A percentile compares a stretch with the other conserved stretches of the same genome.
phyloP scores from a whole-genome alignment of 2,888 invertebrate genomes.

The Xestia sexstrigata region DNA sequence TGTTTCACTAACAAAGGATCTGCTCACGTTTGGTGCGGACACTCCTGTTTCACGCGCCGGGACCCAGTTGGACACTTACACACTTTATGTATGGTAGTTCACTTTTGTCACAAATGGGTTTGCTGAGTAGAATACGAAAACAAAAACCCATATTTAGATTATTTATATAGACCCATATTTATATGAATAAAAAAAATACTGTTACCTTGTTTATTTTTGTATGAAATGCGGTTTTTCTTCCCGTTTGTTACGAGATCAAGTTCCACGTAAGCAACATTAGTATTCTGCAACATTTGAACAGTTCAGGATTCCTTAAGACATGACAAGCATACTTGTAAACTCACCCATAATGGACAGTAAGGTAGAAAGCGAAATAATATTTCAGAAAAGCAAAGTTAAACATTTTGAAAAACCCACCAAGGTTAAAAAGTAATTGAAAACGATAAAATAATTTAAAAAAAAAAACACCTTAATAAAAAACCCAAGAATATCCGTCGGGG shows the following conservation, averaged over 20 bases:
- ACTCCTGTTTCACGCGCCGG: neutral
- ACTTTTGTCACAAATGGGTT: too few relatives aligned
- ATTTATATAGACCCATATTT: too few relatives aligned
- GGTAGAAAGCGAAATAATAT: neutral
- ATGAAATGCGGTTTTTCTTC: neutral
- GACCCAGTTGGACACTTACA: neutral
- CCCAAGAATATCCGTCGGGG: too few relatives aligned
- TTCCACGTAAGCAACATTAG: neutral
- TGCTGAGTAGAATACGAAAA: too few relatives aligned
- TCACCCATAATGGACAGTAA: neutral
- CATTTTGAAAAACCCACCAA: too few relatives aligned
- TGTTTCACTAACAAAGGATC: slow-evolving; percentile 34
- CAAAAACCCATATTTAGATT: too few relatives aligned
- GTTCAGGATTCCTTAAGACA: neutral
- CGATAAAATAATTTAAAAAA: too few relatives aligned
- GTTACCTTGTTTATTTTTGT: neutral
- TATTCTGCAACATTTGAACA: neutral
- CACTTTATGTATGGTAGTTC: neutral
- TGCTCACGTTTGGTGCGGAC: slow-evolving; percentile 7
- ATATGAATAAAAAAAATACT: too few relatives aligned
- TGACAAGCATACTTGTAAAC: neutral
- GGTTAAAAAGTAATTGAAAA: too few relatives aligned
- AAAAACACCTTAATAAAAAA: too few relatives aligned
- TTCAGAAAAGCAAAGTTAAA: neutral
- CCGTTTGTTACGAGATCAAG: neutral